These are phyloP conservation scores for Centropristis striata DNA, from an alignment of 2,113 vertebrate species.

Conservation along the genomic window DNA sequence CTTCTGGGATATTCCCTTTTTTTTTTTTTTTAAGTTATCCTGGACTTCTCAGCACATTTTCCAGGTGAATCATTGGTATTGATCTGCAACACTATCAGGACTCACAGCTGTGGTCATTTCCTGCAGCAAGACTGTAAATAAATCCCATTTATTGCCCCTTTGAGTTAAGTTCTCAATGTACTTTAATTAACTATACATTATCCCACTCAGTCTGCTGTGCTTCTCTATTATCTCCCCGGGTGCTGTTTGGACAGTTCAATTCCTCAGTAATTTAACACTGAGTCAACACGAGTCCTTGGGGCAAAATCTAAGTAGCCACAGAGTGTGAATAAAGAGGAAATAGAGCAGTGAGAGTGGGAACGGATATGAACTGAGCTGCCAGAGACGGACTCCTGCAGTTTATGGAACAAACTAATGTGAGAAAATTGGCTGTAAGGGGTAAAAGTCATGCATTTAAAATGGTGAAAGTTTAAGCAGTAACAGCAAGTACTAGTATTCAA, in stretches of 20 bases:
- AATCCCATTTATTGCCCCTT: conserved; percentile 33
- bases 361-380: conserved; percentile 11
- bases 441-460: neutral
- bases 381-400: neutral
- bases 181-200: conserved; percentile 53
- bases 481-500: no score
- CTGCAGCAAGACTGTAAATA: conserved; percentile 22
- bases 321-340: neutral
- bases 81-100: neutral
- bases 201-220: neutral
- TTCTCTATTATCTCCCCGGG: conserved; percentile 29
- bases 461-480: neutral
- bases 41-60: neutral
- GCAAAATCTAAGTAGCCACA: conserved; percentile 2
- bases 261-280: conserved; percentile 33
- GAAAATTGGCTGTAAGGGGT: neutral
- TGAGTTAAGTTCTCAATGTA: conserved; percentile 7
- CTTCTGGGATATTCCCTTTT: no score
- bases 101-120: conserved; percentile 29
- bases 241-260: conserved; percentile 18
- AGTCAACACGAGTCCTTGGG: conserved; percentile 18
- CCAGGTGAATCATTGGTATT: conserved; percentile 9
- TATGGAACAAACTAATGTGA: neutral
- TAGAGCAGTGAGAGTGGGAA: neutral
- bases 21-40: no score